Percentiles rank a stretch among this genome's conserved stretches.
Conservation (phyloP, 92 coral and sea anemone genomes). For the Chrysogorgia sp. region DNA sequence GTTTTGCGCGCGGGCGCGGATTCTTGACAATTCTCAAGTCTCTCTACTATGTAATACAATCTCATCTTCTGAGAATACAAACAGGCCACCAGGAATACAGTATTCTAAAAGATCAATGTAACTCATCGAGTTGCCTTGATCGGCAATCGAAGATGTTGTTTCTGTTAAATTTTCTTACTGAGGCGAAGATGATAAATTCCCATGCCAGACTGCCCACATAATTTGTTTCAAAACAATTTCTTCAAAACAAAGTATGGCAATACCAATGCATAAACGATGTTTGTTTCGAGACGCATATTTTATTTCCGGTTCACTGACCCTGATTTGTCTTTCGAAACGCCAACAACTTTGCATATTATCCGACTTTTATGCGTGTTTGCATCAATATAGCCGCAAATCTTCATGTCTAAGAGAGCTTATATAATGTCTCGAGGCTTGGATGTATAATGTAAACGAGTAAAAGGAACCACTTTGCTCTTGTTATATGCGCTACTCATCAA, state of each 20-base stretch:
- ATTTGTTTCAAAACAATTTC: constrained; percentile 1
- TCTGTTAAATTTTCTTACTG: constrained; percentile 4
- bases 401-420: not conserved
- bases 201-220: not conserved
- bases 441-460: not conserved
- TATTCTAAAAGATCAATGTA: constrained; percentile 23
- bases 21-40: too few species aligned
- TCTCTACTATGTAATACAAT: too few species aligned
- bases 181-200: not conserved
- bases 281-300: constrained; percentile 42
- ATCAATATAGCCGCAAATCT: not conserved
- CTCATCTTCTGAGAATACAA: constrained; percentile 14
- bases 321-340: constrained; percentile 32
- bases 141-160: constrained; percentile 1
- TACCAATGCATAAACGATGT: constrained; percentile 38
- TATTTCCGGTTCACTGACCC: constrained; percentile 31
- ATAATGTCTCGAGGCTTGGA: not conserved
- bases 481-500: not conserved
- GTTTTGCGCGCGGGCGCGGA: too few species aligned
- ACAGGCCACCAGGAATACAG: constrained; percentile 25
- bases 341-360: constrained; percentile 9
- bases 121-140: constrained; percentile 11
- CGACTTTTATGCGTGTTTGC: constrained; percentile 32
- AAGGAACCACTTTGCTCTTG: not conserved
- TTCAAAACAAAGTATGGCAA: constrained; percentile 43